Percentiles rank a stretch among this genome's conserved stretches.
phyloP scores from a whole-genome alignment of 2,797 vertebrate genomes.

The Aplochiton taeniatus region DNA sequence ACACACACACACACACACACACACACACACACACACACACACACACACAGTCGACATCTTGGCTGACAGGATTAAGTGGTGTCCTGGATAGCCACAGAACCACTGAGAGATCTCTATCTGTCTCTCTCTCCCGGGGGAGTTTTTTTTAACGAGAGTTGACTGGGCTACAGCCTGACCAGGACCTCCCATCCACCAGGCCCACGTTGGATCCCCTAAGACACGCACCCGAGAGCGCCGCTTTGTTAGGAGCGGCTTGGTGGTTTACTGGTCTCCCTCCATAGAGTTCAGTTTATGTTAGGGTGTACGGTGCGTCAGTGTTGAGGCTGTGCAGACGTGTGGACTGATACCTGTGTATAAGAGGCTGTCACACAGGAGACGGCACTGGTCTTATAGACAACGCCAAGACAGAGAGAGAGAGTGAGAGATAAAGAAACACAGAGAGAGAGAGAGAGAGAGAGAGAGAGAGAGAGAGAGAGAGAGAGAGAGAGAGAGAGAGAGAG shows the following conservation, averaged over 20 bases:
- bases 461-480: slow-evolving; percentile 19
- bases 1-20: not conserved
- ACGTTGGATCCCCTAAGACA: no score
- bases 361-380: slow-evolving; percentile 30
- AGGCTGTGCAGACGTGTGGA: not conserved
- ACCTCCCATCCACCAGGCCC: no score
- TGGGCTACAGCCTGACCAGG: no score
- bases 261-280: slow-evolving; percentile 39
- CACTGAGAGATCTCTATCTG: not conserved
- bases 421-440: slow-evolving; percentile 35
- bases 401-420: slow-evolving; percentile 43
- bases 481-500: slow-evolving; percentile 1
- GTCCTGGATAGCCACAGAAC: no score
- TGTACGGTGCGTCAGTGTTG: not conserved
- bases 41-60: not conserved
- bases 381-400: slow-evolving; percentile 7
- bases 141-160: no score
- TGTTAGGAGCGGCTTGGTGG: slow-evolving; percentile 17
- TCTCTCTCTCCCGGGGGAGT: no score
- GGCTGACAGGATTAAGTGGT: no score
- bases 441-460: slow-evolving; percentile 40
- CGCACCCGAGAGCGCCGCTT: slow-evolving; percentile 11
- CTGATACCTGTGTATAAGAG: slow-evolving; percentile 6
- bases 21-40: not conserved
- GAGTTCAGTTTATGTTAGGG: slow-evolving; percentile 20